Evolutionary conservation across 2,888 invertebrate species (phyloP).

Genomic region (Urechis unicinctus): DNA sequence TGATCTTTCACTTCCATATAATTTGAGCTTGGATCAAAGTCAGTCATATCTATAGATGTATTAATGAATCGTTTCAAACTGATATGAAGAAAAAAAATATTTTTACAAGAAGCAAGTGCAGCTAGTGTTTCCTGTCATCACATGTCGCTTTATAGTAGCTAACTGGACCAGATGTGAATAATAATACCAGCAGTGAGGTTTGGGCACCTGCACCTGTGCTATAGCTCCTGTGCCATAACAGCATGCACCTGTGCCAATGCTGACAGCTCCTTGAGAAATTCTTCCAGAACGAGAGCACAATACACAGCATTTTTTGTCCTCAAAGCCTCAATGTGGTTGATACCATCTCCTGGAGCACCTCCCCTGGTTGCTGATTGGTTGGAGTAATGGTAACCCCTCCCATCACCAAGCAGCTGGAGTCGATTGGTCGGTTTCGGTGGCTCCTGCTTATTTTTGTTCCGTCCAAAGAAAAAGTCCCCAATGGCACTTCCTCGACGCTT

Average conservation of each 20-base stretch:
- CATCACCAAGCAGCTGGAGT: conserved; percentile 13
- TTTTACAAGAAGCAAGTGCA: too few species aligned
- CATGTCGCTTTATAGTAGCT: too few species aligned
- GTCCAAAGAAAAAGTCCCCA: conserved; percentile 12
- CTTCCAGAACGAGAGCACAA: conserved; percentile 83
- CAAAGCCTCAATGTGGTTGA: conserved; percentile 31
- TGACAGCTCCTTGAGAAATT: conserved; percentile 91
- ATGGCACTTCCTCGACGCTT: conserved; percentile 2
- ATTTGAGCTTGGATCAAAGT: too few species aligned
- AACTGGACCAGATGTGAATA: too few species aligned
- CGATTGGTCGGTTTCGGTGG: conserved; percentile 4
- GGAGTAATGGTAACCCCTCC: conserved; percentile 29
- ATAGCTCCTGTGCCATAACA: conserved; percentile 29
- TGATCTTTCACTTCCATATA: too few species aligned
- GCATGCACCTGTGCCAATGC: conserved; percentile 92
- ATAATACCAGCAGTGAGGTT: too few species aligned
- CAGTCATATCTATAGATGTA: too few species aligned
- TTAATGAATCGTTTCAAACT: too few species aligned
- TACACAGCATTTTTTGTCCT: conserved; percentile 57
- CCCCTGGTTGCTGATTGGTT: conserved; percentile 19
- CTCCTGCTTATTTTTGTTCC: conserved; percentile 1
- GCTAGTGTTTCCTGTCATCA: too few species aligned
- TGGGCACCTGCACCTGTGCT: background rate
- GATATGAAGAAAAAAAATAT: too few species aligned
- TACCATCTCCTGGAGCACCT: background rate